phyloP scores from a whole-genome alignment of 2,113 vertebrate species.

The Piprites chloris region DNA sequence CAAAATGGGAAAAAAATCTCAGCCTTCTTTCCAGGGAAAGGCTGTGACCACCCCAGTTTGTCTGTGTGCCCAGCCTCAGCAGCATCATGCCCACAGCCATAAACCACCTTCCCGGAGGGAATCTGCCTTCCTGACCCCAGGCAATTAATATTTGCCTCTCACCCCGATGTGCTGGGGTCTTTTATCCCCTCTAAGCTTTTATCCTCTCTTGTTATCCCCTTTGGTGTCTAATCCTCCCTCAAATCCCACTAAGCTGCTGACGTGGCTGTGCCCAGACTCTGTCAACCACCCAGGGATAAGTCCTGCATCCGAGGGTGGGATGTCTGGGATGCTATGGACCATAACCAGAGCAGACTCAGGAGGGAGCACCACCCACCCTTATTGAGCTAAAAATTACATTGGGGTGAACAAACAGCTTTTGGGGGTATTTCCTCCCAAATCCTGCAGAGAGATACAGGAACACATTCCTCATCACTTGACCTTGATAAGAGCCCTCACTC shows the following conservation, averaged over 20 bases:
- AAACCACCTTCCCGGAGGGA: neutral
- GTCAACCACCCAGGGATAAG: neutral
- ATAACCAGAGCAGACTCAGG: neutral
- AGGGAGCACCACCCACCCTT: neutral
- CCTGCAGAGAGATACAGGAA: neutral
- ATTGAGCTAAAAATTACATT: slow-evolving; percentile 17
- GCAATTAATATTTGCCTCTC: neutral
- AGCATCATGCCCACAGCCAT: neutral
- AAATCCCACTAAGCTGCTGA: neutral
- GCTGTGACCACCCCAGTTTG: neutral
- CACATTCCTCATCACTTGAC: neutral
- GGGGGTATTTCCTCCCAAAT: neutral
- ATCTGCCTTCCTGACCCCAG: neutral
- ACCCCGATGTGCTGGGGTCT: neutral
- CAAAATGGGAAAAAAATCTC: neutral
- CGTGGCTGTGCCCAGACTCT: neutral
- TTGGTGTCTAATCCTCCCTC: neutral
- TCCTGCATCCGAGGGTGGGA: neutral
- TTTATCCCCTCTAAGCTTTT: neutral
- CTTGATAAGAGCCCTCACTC: neutral
- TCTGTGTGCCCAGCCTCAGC: neutral
- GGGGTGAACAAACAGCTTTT: slow-evolving; percentile 22
- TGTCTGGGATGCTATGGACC: neutral
- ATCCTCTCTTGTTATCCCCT: slow-evolving; percentile 23
- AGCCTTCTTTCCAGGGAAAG: neutral